Evolutionary conservation across 1,140 invertebrate species (phyloP), one percentile per base, ranked within the genome.

Genomic region (Dermatophagoides farinae): DNA sequence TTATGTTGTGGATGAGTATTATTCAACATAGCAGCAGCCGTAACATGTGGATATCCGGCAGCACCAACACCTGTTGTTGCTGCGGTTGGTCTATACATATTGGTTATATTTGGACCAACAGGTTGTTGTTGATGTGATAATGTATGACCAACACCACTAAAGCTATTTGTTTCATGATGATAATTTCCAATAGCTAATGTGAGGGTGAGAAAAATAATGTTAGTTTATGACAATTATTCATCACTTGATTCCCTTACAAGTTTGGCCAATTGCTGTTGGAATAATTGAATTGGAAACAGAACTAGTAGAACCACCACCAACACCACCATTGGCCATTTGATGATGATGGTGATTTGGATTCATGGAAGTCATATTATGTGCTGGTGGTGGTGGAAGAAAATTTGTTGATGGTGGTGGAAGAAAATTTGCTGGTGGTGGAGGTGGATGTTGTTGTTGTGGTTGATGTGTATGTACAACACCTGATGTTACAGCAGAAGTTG

Each of bases 111-210:
- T 8, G 8, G 2, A 31, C 31, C 31, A 31, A 31, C 31, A 31
- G 31, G 31, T 31, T 31, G 31, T 31, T 31, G 31, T 31, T 31
- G 31, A 31, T 31, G 31, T 31, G 31, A 4, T 31, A 4, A 8
- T 8, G 31, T 4, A n/a, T n/a, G n/a, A n/a, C n/a, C n/a, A 50
- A 65, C 66, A 66, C 18, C 65, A 65, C 25, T 64, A 67, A 57
- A 65, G 57, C 59, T 70, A 64, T 41, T 65, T 18, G 53, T 54
- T 10, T 62, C 37, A 51, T 51, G 60, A 12, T 65, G 63, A 40
- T 57, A 59, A 25, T 47, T 23, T 20, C 46, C 46, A 47, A 20
- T 47, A 8, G 18, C 22, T 47, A 18, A 23, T 47, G 1, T 20
- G 46, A 8, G 1, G 22, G 22, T 47, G 8, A 47, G 46, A 47